These are phyloP conservation scores for Neotoxoptera formosana DNA, from an alignment of 1,140 invertebrate species.

Conservation along the genomic window DNA sequence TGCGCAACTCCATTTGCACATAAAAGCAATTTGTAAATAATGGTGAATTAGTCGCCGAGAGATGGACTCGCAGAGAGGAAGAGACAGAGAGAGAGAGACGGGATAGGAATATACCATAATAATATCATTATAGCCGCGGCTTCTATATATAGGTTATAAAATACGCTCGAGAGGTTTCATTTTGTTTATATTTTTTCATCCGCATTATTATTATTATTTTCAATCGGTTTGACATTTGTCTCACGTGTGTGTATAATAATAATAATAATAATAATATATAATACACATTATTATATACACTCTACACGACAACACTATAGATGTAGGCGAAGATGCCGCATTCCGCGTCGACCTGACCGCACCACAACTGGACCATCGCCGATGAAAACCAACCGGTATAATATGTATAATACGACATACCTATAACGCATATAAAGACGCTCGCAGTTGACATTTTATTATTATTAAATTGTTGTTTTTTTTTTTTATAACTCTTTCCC, in stretches of 20 bases:
- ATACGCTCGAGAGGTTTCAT: not conserved
- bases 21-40: conserved; percentile 43
- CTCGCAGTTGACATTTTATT: conserved; percentile 49
- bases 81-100: not conserved
- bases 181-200: not conserved
- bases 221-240: conserved; percentile 55
- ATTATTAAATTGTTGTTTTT: conserved; percentile 37
- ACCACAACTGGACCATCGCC: conserved; percentile 45
- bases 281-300: not conserved
- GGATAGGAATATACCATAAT: not conserved
- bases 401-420: not conserved
- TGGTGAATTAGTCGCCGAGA: conserved; percentile 18
- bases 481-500: not conserved
- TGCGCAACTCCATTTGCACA: conserved; percentile 35
- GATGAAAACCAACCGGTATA: conserved; percentile 53
- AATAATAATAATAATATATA: no score
- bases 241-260: conserved; percentile 11
- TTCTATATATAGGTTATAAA: conserved; percentile 1
- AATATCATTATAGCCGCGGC: not conserved
- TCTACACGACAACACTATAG: conserved; percentile 8
- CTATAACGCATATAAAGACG: not conserved
- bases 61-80: not conserved
- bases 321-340: conserved; percentile 55
- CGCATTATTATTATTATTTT: conserved; percentile 35
- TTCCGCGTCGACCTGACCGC: conserved; percentile 34